Base-by-base conservation (phyloP, 1,140 invertebrate genomes). In the Panonychus citri region DNA sequence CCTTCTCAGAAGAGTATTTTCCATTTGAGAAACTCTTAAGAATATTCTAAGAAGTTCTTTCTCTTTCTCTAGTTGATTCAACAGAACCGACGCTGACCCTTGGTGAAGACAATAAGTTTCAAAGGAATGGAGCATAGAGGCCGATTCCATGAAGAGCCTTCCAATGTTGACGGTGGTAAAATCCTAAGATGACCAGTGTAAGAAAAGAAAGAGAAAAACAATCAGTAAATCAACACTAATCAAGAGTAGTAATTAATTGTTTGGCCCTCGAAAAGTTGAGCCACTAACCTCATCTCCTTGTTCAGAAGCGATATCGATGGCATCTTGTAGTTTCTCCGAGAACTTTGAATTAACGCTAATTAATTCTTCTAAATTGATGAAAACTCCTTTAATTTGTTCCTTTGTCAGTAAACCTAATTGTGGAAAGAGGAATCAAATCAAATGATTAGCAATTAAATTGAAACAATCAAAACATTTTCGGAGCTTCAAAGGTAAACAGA, bases 11-110 rank as follows among this genome's bases (percentile, higher is more conserved):
- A 90, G 80, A 1, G 83, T 78, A 66, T 95, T 94, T 68, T 96
- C 89, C 82, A 91, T 90, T 72, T 94, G 90, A 1, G 87, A 93
- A 19, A 91, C 90, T 66, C 84, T 79, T 12, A 96, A 73, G 67
- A 95, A 96, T 69, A 94, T 90, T 65, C 87, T 75, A 28, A 95
- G 71, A 27, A 96, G 75, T 69, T 95, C 89, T 67, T 91, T 91
- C 63, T 96, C 89, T 70, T 90, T 91, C 68, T 93, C 87, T 26
- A 94, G 72, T 67, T 86, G 86, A 54, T 88, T 82, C 57, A 96
- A 69, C 5, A 93, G 71, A 49, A 88, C 69, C 54, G 85, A 85
- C n/a, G 88, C 87, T 50, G 79, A 77, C 27, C 84, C 86, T 77
- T 79, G 77, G 62, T 87, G 78, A 4, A 74, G 64, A 69, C 90